Evolutionary conservation across 2,888 invertebrate genomes (phyloP).

Genomic region (Lampropteryx suffumata): DNA sequence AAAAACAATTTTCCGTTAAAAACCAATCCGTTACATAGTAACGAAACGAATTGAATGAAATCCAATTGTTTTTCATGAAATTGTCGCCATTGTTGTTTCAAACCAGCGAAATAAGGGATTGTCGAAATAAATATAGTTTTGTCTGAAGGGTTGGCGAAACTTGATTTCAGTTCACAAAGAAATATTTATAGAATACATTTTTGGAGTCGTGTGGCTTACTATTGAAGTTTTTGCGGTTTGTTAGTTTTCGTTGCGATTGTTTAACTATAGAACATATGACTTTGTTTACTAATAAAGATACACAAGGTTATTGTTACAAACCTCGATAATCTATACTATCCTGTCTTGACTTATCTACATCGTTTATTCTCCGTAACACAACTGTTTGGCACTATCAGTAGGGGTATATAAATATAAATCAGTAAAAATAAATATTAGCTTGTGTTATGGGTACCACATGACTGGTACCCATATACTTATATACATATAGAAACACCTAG

Average conservation of each 20-base stretch:
- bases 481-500: too few species aligned
- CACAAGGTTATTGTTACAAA: too few species aligned
- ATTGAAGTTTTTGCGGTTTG: not conserved
- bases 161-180: constrained; percentile 7
- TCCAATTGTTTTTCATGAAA: constrained; percentile 23
- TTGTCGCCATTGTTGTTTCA: constrained; percentile 17
- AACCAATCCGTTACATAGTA: constrained; percentile 9
- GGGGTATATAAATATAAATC: too few species aligned
- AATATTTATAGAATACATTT: constrained; percentile 7
- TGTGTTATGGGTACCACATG: too few species aligned
- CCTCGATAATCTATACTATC: too few species aligned
- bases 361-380: too few species aligned
- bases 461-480: too few species aligned
- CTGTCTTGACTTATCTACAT: too few species aligned
- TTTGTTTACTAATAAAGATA: too few species aligned
- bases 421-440: too few species aligned
- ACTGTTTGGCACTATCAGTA: too few species aligned
- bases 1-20: not conserved
- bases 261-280: too few species aligned
- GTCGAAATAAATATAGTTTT: constrained; percentile 17
- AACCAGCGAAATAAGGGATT: constrained; percentile 16
- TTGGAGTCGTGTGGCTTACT: constrained; percentile 1
- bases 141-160: constrained; percentile 11
- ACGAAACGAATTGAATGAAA: constrained; percentile 13
- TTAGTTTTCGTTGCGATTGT: not conserved